Conservation (phyloP, 2,113 vertebrate genomes). For the Heterocephalus glaber region DNA sequence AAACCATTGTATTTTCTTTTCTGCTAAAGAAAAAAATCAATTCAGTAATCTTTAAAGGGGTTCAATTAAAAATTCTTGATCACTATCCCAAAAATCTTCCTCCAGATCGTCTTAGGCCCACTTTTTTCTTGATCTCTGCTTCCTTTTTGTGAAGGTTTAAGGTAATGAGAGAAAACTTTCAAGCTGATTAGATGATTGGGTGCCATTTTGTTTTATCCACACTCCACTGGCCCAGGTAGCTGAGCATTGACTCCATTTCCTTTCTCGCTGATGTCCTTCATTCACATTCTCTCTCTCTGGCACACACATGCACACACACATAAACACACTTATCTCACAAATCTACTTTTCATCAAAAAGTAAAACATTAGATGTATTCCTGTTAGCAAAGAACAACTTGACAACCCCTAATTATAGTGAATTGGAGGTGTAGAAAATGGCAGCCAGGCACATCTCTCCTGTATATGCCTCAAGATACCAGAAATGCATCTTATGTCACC, state of each 20-base stretch:
- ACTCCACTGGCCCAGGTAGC: slow-evolving; percentile 26
- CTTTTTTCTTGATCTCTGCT: background rate
- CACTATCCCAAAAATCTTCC: slow-evolving; percentile 24
- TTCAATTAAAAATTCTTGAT: slow-evolving; percentile 1
- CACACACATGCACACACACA: background rate
- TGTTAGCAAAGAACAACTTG: background rate
- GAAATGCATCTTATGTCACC: background rate
- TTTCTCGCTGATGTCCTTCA: background rate
- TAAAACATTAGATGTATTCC: slow-evolving; percentile 6
- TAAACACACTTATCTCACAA: background rate
- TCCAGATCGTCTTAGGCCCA: background rate
- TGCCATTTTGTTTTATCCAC: slow-evolving; percentile 2
- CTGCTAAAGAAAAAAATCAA: slow-evolving; percentile 13
- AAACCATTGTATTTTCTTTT: background rate
- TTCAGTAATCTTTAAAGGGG: background rate
- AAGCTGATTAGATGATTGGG: background rate
- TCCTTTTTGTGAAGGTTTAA: background rate
- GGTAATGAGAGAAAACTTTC: background rate
- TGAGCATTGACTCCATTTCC: slow-evolving; percentile 7
- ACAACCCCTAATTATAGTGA: background rate
- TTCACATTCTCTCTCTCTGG: background rate
- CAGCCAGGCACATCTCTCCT: slow-evolving; percentile 9
- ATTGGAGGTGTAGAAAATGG: background rate
- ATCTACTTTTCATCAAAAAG: slow-evolving; percentile 9
- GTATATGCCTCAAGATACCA: background rate